Evolutionary conservation across 35 echinoderm and acorn worm genomes (phyloP), one percentile per base, ranked within the genome.

Genomic region (Acanthaster planci): DNA sequence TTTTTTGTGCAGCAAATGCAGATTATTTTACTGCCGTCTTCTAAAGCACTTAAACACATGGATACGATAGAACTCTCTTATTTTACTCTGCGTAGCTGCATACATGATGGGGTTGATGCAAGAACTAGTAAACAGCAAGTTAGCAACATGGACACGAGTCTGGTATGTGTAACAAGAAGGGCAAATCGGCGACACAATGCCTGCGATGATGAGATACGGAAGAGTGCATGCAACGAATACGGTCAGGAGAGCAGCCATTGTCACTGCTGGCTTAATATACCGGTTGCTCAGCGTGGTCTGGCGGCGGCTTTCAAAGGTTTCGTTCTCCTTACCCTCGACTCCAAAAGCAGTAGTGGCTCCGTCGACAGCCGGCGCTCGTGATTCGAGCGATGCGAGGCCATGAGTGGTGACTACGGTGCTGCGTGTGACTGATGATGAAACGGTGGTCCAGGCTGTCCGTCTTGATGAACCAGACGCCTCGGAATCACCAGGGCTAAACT

Each of bases 101-200:
- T 83, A 83, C 38, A 83, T 16, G 37, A 83, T 83, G 7, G 81
- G 81, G 37, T 83, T 57, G 21, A 83, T 58, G 56, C 81, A 83
- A n/a, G 81, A 53, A 59, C 59, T 83, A 36, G 22, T 17, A 56
- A 37, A 83, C 56, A 58, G 27, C 30, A 83, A 38, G 36, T 58
- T 53, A n/a, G 56, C 29, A 32, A 83, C 52, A 12, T 36, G 29
- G 54, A 58, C 53, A 38, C 53, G 81, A 37, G 56, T 57, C 17
- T 10, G 15, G 19, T 36, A 51, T 7, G 53, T 34, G 17, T 37
- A 56, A n/a, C 81, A 83, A 16, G 22, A 2, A 8, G 81, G 23
- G 56, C 54, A 83, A 30, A 83, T 59, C 1, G 29, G 56, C 3
- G 53, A 12, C 8, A 60, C 30, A 31, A 83, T 60, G 34, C 37